Evolutionary conservation across 1,140 invertebrate species (phyloP), one percentile per base, ranked within the genome.

Genomic region (Plodia interpunctella): DNA sequence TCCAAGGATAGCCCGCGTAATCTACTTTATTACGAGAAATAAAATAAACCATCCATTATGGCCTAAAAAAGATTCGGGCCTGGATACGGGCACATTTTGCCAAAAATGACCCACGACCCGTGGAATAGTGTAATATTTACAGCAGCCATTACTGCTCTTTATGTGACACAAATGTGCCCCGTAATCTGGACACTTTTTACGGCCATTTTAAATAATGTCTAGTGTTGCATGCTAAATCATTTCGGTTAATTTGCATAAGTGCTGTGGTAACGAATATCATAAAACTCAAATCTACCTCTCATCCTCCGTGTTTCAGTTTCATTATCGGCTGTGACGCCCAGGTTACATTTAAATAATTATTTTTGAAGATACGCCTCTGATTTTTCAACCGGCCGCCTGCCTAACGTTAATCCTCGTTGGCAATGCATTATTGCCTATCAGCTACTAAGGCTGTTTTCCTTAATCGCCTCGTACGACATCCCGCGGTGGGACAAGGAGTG

Each of bases 101-200:
- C 49, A 66, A 53, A 66, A 74, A 78, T 71, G 66, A 71, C 50
- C 53, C 59, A 49, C 59, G 49, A 59, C 60, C 60, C 59, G 61
- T 59, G 59, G 65, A 74, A 77, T 68, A 59, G 63, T 68, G 72
- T 72, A 74, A 78, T 80, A 80, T 76, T 73, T 78, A 76, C 70
- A 74, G 55, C 62, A 57, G 66, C 66, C 66, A 72, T 70, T 70
- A 74, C 70, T 58, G 63, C 65, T 60, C 69, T 74, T 75, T 74
- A 74, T 74, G 72, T 66, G 68, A 70, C 72, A 66, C 62, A 77
- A 76, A 77, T 62, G 69, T 65, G 70, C 62, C 70, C 59, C 69
- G 70, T 80, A 75, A 72, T 77, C 71, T 75, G 64, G 60, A 59
- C 60, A 66, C 30, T 76, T 78, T 80, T 82, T 82, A 78, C 68